phyloP scores from a whole-genome alignment of 2,797 vertebrate genomes.

The Corythornis leucogaster region DNA sequence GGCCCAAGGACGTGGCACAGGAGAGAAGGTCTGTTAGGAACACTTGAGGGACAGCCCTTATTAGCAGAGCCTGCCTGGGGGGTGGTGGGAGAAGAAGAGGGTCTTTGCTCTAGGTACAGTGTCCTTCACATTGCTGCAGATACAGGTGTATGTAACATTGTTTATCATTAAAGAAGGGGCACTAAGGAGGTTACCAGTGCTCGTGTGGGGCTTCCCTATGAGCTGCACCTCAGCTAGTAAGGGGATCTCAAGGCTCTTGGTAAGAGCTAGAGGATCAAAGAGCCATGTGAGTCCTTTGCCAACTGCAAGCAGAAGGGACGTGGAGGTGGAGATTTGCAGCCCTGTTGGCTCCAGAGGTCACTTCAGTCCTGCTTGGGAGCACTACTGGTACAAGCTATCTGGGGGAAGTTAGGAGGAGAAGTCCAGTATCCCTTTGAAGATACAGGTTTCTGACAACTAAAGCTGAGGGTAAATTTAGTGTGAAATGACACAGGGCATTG shows the following conservation, averaged over 20 bases:
- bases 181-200: neutral
- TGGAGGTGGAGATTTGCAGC: neutral
- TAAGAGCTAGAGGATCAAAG: neutral
- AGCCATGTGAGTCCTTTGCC: neutral
- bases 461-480: neutral
- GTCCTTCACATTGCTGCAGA: neutral
- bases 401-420: neutral
- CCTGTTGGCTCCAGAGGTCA: neutral
- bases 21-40: constrained; percentile 55
- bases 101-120: neutral
- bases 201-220: neutral
- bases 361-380: neutral
- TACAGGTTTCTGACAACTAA: neutral
- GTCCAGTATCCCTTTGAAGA: neutral
- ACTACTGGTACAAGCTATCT: neutral
- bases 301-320: accelerated
- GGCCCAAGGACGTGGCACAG: constrained; percentile 35
- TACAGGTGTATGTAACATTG: neutral
- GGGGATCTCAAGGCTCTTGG: neutral
- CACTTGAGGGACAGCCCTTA: constrained; percentile 17
- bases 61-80: neutral
- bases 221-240: neutral
- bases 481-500: neutral
- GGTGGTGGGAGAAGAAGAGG: neutral
- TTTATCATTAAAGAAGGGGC: neutral